Base-by-base conservation (phyloP, 1,140 invertebrate species). In the Lutraria rhynchaena region DNA sequence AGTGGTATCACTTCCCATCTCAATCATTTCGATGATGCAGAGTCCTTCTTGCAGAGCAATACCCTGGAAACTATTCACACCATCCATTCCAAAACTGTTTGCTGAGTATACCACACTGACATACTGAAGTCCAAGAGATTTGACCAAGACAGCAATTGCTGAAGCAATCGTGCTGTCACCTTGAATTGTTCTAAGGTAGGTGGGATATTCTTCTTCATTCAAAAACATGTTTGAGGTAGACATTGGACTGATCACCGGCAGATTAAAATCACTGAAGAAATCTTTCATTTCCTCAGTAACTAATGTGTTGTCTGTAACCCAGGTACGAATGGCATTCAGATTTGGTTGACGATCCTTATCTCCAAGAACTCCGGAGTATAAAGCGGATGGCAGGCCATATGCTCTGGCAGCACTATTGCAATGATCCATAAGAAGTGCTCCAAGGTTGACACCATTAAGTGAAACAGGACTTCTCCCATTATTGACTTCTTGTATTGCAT, bases 151-250 rank as follows among this genome's bases (percentile, higher is more conserved):
- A 19, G 86, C 93, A 84, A 97, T 94, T 35, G 95, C 95, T 84
- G 95, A 94, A 1, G 96, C 95, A 92, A 96, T 95, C 91, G 95
- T 95, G 85, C 95, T 94, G 92, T 97, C 96, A 0, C 95, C 95
- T 51, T 96, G 96, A 11, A 96, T 95, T 1, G 96, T 96, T 22
- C 96, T 93, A 83, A 96, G 92, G 92, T 96, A 97, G 80, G 95
- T 96, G 61, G 95, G 94, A 92, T 95, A 96, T 81, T 95, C 93
- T 77, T 94, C 94, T 89, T 95, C 95, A 90, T 96, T 94, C 65
- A 94, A 95, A 41, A 97, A 92, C 89, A 95, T 95, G 65, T 93
- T 93, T 13, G 94, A 95, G 4, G 96, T 96, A 24, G 89, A 87
- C 60, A 87, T 80, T 0, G 90, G 87, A 71, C 90, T 90, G 55